Percentiles rank a stretch among this genome's conserved stretches.
phyloP scores from a whole-genome alignment of 2,888 invertebrate species.

The Sphaeridia pumilis region DNA sequence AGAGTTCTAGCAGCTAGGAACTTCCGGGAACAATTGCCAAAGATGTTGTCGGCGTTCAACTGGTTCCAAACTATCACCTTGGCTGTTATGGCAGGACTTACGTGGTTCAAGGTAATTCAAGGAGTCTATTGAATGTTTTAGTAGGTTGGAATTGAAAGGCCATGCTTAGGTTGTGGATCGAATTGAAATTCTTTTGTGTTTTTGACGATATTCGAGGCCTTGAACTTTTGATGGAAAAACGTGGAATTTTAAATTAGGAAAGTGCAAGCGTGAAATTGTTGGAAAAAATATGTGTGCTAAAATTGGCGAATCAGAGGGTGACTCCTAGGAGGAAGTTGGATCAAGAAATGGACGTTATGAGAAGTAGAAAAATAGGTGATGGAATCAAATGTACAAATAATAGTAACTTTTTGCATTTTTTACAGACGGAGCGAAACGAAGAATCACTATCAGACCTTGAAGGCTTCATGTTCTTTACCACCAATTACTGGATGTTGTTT shows the following conservation, averaged over 20 bases:
- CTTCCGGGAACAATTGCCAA: conserved; percentile 60
- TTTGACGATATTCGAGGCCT: no score
- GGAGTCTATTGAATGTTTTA: no score
- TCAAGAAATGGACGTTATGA: neutral
- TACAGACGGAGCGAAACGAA: conserved; percentile 58
- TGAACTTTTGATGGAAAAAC: no score
- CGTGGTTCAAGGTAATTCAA: conserved; percentile 64
- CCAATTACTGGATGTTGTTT: conserved; percentile 71
- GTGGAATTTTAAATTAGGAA: no score
- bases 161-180: no score
- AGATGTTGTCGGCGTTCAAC: conserved; percentile 63
- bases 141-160: no score
- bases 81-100: conserved; percentile 58
- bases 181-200: no score
- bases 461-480: conserved; percentile 74
- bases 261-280: neutral
- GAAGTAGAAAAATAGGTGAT: neutral
- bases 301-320: no score
- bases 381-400: neutral
- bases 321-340: no score
- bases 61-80: conserved; percentile 63
- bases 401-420: conserved; percentile 1
- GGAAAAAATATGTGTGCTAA: neutral
- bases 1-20: conserved; percentile 59
- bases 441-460: conserved; percentile 63